Evolutionary conservation across 2,888 invertebrate genomes (phyloP).

Genomic region (Salpingus planirostris): DNA sequence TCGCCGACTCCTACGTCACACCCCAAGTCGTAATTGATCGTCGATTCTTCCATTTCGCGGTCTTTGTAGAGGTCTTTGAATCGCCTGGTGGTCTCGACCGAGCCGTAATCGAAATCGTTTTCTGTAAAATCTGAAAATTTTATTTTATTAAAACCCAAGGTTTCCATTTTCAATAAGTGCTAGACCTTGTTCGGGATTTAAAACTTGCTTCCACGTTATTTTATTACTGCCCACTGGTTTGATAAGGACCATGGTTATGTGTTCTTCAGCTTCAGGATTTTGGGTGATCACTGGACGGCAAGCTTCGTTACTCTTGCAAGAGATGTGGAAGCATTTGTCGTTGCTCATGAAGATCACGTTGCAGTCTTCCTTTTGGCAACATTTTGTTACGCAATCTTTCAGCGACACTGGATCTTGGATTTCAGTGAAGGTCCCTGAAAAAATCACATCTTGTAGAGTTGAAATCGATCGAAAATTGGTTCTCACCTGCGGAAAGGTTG

Average conservation of each 20-base stretch:
- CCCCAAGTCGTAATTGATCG: constrained; percentile 25
- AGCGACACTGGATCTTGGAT: constrained; percentile 46
- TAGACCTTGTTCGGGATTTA: constrained; percentile 12
- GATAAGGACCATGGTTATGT: constrained; percentile 69
- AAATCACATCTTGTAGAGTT: constrained; percentile 16
- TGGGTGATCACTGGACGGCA: constrained; percentile 59
- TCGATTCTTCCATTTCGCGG: constrained; percentile 43
- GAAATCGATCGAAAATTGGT: constrained; percentile 5
- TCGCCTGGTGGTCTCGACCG: no score
- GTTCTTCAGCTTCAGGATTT: constrained; percentile 48
- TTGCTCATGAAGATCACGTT: constrained; percentile 74
- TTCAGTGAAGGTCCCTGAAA: constrained; percentile 45
- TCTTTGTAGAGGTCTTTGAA: no score
- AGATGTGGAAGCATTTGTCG: constrained; percentile 67
- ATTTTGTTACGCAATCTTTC: constrained; percentile 57
- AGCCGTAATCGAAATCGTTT: not conserved
- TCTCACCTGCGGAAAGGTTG: constrained; percentile 33
- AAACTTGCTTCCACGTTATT: constrained; percentile 44
- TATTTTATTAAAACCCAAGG: not conserved
- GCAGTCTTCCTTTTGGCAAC: constrained; percentile 58
- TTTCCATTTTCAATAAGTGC: not conserved
- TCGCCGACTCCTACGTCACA: constrained; percentile 54
- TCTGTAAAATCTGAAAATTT: not conserved
- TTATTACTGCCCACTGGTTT: constrained; percentile 55
- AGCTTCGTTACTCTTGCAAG: constrained; percentile 60